A percentile compares a stretch with the other conserved stretches of the same genome.
These are phyloP conservation scores for Neocloeon triangulifer DNA, from an alignment of 1,140 invertebrate genomes.

Conservation along the genomic window DNA sequence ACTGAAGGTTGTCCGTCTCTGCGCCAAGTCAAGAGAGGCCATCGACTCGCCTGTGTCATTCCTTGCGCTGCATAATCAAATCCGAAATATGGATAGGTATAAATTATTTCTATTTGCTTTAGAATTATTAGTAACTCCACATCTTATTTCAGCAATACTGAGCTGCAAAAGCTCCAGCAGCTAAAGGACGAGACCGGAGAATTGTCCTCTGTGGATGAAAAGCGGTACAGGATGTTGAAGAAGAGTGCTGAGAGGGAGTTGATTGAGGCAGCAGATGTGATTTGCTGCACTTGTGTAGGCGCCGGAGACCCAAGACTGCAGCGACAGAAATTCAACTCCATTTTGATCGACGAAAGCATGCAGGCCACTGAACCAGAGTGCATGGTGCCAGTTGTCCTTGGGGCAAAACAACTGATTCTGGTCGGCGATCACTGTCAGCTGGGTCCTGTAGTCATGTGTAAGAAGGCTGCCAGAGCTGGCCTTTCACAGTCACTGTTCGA, in stretches of 20 bases:
- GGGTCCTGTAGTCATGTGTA: constrained; percentile 98
- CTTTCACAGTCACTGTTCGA: constrained; percentile 96
- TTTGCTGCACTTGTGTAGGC: constrained; percentile 97
- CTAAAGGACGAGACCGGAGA: constrained; percentile 95
- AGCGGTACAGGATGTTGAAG: constrained; percentile 78
- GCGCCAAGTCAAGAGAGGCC: constrained; percentile 93
- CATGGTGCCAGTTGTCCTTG: constrained; percentile 94
- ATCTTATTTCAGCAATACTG: constrained; percentile 47
- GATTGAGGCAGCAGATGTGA: constrained; percentile 89
- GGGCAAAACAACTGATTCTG: constrained; percentile 86
- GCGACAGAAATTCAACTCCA: constrained; percentile 86
- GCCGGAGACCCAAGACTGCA: constrained; percentile 86
- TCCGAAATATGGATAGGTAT: constrained; percentile 69
- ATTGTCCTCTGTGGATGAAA: constrained; percentile 80
- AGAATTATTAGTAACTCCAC: constrained; percentile 5
- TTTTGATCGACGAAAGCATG: constrained; percentile 93
- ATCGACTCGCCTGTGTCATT: constrained; percentile 97
- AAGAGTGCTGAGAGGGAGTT: constrained; percentile 81
- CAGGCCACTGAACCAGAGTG: constrained; percentile 96
- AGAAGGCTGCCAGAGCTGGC: constrained; percentile 91
- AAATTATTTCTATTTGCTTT: constrained; percentile 10
- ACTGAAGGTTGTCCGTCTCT: constrained; percentile 87
- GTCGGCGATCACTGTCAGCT: constrained; percentile 98
- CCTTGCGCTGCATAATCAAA: constrained; percentile 91
- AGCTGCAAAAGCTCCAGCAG: constrained; percentile 87